A percentile compares a stretch with the other conserved stretches of the same genome.
phyloP scores from a whole-genome alignment of 2,888 invertebrate species.

The Opisthograptis luteolata region DNA sequence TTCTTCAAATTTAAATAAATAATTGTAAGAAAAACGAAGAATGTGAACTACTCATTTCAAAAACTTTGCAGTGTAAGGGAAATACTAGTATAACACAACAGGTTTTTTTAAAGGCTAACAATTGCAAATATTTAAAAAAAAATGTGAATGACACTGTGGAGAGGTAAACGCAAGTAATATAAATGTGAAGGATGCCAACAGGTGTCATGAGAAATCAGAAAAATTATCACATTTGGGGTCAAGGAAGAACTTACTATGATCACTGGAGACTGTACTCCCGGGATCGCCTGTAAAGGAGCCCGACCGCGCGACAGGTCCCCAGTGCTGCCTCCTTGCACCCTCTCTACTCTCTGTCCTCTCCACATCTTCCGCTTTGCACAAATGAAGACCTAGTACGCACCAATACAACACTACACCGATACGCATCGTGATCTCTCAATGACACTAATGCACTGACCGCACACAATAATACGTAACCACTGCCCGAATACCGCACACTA shows the following conservation, averaged over 20 bases:
- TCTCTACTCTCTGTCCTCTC: slow-evolving; percentile 76
- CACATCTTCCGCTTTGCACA: slow-evolving; percentile 77
- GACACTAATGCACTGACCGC: slow-evolving; percentile 71
- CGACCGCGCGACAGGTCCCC: slow-evolving; percentile 70
- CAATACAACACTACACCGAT: slow-evolving; percentile 80
- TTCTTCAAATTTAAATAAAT: too few relatives aligned
- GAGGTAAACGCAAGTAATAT: not conserved
- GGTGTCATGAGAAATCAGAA: slow-evolving; percentile 62
- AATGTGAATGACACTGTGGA: too few relatives aligned
- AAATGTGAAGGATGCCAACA: slow-evolving; percentile 64
- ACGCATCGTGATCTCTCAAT: slow-evolving; percentile 80
- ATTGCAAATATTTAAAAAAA: too few relatives aligned
- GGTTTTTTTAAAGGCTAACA: too few relatives aligned
- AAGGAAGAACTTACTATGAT: slow-evolving; percentile 70
- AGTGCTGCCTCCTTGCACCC: slow-evolving; percentile 69
- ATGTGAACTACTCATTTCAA: too few relatives aligned
- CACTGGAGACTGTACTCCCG: slow-evolving; percentile 52
- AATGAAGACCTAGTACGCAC: slow-evolving; percentile 79
- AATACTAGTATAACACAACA: too few relatives aligned
- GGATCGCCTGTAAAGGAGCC: slow-evolving; percentile 70
- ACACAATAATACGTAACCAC: slow-evolving; percentile 63
- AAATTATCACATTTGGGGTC: slow-evolving; percentile 53
- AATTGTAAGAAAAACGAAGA: too few relatives aligned
- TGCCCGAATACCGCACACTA: slow-evolving; percentile 62
- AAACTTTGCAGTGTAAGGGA: too few relatives aligned